Evolutionary conservation across 2,888 invertebrate genomes (phyloP), one percentile per base, ranked within the genome.

Genomic region (Cylindroiulus punctatus): DNA sequence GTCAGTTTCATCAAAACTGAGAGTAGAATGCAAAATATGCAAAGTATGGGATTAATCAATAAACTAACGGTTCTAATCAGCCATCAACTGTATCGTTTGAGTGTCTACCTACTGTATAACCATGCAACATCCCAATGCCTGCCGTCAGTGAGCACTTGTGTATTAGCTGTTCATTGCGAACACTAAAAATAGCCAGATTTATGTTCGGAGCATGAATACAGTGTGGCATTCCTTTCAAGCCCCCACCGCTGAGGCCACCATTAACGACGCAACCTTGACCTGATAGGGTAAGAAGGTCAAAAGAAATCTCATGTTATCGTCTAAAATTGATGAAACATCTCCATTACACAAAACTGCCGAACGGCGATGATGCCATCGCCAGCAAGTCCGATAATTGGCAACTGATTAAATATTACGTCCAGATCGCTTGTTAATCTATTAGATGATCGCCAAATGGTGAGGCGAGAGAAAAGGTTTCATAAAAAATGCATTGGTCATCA

Each of bases 191-290:
- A 57, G 57, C 19, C 22, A 17, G 22, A 22, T 57, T 57, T n/a
- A 57, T 17, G 57, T 8, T 22, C 22, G 57, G n/a, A n/a, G 57
- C 8, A 57, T 57, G 57, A 57, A 57, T n/a, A n/a, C n/a, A n/a
- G n/a, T n/a, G n/a, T 57, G 57, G 57, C n/a, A 57, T 57, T 57
- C 22, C 57, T n/a, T 57, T 22, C n/a, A 22, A 57, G 57, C 57
- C 57, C 57, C 57, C 57, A 57, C 57, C 19, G 57, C 57, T 57
- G 19, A 57, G 44, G 44, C 44, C 44, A 14, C 44, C 44, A 19
- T 22, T 19, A n/a, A 57, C 57, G 57, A 57, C n/a, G 7, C 57
- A 57, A n/a, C 57, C 57, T 57, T 57, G 57, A 57, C n/a, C 19
- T 57, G 57, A n/a, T 22, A n/a, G 19, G n/a, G n/a, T 5, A 57